Conservation (phyloP, 2,888 invertebrate species). For the Philereme vetulata region DNA sequence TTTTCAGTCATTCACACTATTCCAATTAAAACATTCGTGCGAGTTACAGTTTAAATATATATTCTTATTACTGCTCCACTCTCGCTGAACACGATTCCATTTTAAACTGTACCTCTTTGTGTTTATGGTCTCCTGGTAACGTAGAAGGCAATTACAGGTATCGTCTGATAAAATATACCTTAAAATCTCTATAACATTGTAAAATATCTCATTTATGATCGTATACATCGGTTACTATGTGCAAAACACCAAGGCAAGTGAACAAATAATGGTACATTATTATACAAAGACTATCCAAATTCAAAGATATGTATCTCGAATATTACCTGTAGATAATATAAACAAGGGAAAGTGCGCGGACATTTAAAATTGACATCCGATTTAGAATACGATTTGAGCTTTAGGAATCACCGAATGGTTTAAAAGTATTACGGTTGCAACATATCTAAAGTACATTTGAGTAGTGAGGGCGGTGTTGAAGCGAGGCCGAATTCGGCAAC, state of each 20-base stretch:
- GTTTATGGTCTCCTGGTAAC: constrained; percentile 71
- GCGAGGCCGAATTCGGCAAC: constrained; percentile 28
- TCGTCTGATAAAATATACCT: constrained; percentile 76
- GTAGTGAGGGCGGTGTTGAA: constrained; percentile 36
- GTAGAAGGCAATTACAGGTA: constrained; percentile 77
- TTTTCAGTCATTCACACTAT: constrained; percentile 69
- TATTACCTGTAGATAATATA: constrained; percentile 64
- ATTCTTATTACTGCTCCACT: constrained; percentile 26
- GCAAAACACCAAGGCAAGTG: constrained; percentile 84
- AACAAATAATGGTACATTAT: constrained; percentile 66
- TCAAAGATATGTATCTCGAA: constrained; percentile 78
- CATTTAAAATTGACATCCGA: constrained; percentile 70
- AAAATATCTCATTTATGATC: constrained; percentile 78
- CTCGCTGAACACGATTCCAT: constrained; percentile 30
- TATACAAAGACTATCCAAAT: constrained; percentile 70
- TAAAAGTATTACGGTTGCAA: constrained; percentile 61
- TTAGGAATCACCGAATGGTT: constrained; percentile 53
- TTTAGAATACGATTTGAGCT: constrained; percentile 74
- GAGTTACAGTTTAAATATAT: constrained; percentile 53
- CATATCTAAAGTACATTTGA: constrained; percentile 53
- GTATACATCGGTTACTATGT: constrained; percentile 84
- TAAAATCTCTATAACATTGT: constrained; percentile 81
- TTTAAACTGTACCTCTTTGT: constrained; percentile 49
- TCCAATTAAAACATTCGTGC: constrained; percentile 52
- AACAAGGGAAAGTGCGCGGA: constrained; percentile 63